phyloP scores from a whole-genome alignment of 2,113 vertebrate species.

The Noctilio leporinus region DNA sequence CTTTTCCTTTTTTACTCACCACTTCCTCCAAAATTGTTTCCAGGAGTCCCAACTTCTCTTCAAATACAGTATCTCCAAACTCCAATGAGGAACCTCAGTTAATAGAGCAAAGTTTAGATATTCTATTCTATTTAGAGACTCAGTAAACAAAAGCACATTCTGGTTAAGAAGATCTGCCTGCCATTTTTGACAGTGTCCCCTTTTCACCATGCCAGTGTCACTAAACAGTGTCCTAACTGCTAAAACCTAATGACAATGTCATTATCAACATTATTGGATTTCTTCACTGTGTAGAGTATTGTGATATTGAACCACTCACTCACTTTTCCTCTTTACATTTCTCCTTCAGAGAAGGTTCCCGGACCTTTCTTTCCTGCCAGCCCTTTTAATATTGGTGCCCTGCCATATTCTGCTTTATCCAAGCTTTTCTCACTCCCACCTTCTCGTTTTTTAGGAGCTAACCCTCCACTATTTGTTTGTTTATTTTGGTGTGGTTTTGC shows the following conservation, averaged over 20 bases:
- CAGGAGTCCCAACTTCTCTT: neutral
- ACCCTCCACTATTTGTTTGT: neutral
- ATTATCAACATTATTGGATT: neutral
- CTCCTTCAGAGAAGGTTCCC: neutral
- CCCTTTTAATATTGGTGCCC: neutral
- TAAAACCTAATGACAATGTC: neutral
- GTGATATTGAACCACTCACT: neutral
- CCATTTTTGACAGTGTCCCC: neutral
- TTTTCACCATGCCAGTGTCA: neutral
- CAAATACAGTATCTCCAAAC: neutral
- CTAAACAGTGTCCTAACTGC: neutral
- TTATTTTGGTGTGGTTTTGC: too few relatives aligned
- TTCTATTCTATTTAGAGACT: neutral
- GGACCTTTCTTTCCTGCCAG: neutral
- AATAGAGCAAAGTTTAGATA: neutral
- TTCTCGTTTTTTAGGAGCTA: neutral
- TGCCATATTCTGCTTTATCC: neutral
- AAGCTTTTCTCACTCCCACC: neutral
- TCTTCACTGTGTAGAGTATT: neutral
- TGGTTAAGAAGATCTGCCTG: neutral
- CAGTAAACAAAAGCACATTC: neutral
- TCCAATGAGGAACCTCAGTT: neutral
- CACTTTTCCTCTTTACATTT: neutral
- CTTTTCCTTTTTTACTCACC: neutral
- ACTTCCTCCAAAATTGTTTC: neutral